Base-by-base conservation (phyloP, 2,888 invertebrate species). In the Autographa gamma region DNA sequence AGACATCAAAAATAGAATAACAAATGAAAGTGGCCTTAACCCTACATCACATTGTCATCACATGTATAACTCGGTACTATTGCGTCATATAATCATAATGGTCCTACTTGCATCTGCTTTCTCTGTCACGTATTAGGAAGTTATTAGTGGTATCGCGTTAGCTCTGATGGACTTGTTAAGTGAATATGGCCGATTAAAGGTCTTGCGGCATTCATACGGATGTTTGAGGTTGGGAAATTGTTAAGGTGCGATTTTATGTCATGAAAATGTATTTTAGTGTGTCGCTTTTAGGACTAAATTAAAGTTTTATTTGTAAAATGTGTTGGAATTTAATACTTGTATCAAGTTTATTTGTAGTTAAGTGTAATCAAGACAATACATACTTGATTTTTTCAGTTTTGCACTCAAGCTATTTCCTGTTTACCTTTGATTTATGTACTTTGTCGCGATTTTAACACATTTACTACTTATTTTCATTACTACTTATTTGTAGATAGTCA, bases 61-160 rank as follows among this genome's bases (percentile, higher is more conserved):
- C 41, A 32, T 25, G 18, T 56, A 56, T 43, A n/a, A n/a, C 65
- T 38, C 56, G 9, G 61, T 43, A 11, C 38, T 11, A 64, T 88
- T 88, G 84, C 84, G 69, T 82, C 83, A 83, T 71, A 59, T 71
- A 69, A 66, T 38, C 63, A 48, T 75, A 78, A 69, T 74, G 76
- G 73, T 76, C n/a, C n/a, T n/a, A 79, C 60, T 77, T 77, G 81
- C 83, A 83, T 72, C 73, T 84, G 82, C 91, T 91, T 91, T 91
- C 91, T 84, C 77, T 69, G 74, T 79, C 84, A 83, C 88, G 77
- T 88, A 89, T 91, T 90, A 87, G 90, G 89, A 89, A 87, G 88
- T 87, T 83, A 88, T 89, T 83, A 80, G 79, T 71, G 79, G 79
- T 82, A 75, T 73, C 74, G 72, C 74, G 82, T 84, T 80, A 75